Percentiles rank a stretch among this genome's conserved stretches.
These are phyloP conservation scores for Peromyscus eremicus DNA, from an alignment of 2,797 vertebrate genomes.

Conservation along the genomic window DNA sequence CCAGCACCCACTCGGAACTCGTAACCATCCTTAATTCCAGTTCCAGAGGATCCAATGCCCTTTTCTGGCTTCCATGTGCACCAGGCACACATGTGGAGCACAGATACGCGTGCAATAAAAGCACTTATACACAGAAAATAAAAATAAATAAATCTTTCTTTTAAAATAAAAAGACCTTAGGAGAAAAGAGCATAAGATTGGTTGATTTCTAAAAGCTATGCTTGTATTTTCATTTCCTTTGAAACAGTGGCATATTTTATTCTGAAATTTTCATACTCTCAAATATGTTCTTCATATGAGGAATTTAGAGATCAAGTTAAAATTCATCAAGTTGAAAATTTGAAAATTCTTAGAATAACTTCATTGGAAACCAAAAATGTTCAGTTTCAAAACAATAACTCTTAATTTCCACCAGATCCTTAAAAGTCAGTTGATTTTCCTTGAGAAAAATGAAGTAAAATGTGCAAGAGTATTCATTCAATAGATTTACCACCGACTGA, in stretches of 20 bases:
- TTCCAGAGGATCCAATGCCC: not conserved
- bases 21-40: not conserved
- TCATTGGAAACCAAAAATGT: not conserved
- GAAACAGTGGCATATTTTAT: not conserved
- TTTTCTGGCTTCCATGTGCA: not conserved
- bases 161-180: not conserved
- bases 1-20: not conserved
- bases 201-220: not conserved
- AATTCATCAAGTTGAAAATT: not conserved
- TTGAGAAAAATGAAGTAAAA: slow-evolving; percentile 56
- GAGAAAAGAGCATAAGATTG: not conserved
- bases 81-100: not conserved
- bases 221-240: not conserved
- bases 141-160: not conserved
- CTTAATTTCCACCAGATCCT: not conserved
- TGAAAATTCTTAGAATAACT: not conserved
- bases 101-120: not conserved
- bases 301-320: slow-evolving; percentile 9
- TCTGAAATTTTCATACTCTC: not conserved
- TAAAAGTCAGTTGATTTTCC: not conserved
- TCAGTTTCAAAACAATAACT: not conserved
- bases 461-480: not conserved
- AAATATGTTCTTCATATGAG: not conserved
- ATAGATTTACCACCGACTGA: not conserved
- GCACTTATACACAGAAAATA: not conserved